A percentile compares a stretch with the other conserved stretches of the same genome.
These are phyloP conservation scores for Trinectes maculatus DNA, from an alignment of 2,113 vertebrate species.

Conservation along the genomic window DNA sequence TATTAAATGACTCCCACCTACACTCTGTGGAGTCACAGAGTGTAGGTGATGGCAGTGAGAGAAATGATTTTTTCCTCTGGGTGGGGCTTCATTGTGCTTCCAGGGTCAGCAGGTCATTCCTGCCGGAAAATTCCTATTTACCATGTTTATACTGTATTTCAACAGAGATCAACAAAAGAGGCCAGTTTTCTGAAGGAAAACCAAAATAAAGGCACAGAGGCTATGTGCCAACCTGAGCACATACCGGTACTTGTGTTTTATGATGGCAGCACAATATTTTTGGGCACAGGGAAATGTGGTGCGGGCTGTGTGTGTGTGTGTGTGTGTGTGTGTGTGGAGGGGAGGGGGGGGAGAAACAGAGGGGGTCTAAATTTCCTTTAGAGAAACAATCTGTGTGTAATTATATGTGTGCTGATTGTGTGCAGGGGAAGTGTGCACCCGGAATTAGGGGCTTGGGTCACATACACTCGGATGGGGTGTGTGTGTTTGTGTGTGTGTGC, in stretches of 20 bases:
- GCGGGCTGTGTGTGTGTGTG: slow-evolving; percentile 64
- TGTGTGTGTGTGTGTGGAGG: too few species aligned
- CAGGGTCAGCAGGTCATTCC: slow-evolving; percentile 45
- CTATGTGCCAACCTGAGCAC: slow-evolving; percentile 10
- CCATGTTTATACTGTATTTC: too few species aligned
- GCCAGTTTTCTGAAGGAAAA: slow-evolving; percentile 1
- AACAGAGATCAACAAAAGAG: not conserved
- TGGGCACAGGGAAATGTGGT: slow-evolving; percentile 50
- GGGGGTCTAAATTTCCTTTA: slow-evolving; percentile 65
- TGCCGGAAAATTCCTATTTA: too few species aligned
- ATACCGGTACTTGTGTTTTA: slow-evolving; percentile 43
- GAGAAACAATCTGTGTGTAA: slow-evolving; percentile 77
- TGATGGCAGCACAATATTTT: slow-evolving; percentile 54
- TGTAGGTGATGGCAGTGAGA: slow-evolving; percentile 5
- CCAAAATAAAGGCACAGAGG: not conserved
- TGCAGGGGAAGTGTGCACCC: slow-evolving; percentile 72
- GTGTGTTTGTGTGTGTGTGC: slow-evolving; percentile 14
- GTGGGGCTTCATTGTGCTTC: not conserved
- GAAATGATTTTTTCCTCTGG: not conserved
- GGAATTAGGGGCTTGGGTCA: slow-evolving; percentile 67
- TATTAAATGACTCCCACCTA: slow-evolving; percentile 52
- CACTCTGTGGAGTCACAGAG: slow-evolving; percentile 8
- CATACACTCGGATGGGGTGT: slow-evolving; percentile 36
- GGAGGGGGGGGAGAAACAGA: slow-evolving; percentile 50
- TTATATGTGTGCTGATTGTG: slow-evolving; percentile 80